phyloP scores from a whole-genome alignment of 2,113 vertebrate genomes.

The Limanda limanda region DNA sequence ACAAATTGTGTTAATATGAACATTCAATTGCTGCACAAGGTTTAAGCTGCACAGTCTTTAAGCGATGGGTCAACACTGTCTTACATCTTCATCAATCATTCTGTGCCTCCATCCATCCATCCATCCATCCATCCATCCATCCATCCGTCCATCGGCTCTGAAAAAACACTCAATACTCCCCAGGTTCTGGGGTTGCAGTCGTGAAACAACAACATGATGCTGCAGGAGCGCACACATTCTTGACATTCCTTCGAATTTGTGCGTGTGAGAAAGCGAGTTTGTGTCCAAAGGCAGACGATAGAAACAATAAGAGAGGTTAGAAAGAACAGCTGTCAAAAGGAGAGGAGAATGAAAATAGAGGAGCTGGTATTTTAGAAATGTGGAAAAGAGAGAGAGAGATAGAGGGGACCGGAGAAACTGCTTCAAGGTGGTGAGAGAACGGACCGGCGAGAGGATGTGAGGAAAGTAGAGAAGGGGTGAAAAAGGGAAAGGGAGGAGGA shows the following conservation, averaged over 20 bases:
- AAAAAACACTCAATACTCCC: constrained; percentile 65
- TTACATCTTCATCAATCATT: constrained; percentile 61
- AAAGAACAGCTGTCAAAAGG: constrained; percentile 17
- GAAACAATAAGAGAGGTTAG: constrained; percentile 9
- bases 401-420: constrained; percentile 17
- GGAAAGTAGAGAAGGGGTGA: constrained; percentile 27
- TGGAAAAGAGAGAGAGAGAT: constrained; percentile 17
- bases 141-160: constrained; percentile 59
- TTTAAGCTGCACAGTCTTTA: constrained; percentile 18
- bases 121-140: constrained; percentile 45
- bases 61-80: constrained; percentile 50
- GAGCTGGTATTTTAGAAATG: constrained; percentile 36
- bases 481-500: constrained; percentile 23
- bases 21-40: neutral
- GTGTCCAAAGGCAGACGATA: constrained; percentile 9
- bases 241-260: constrained; percentile 69
- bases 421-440: neutral
- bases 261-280: constrained; percentile 17
- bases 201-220: constrained; percentile 78
- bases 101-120: constrained; percentile 46
- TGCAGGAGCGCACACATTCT: constrained; percentile 73
- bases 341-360: constrained; percentile 15
- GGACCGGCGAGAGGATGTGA: constrained; percentile 22
- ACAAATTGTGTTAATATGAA: neutral
- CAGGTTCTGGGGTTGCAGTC: constrained; percentile 73